These are phyloP conservation scores for Carposina sasakii DNA, from an alignment of 1,140 invertebrate genomes.

Conservation along the genomic window DNA sequence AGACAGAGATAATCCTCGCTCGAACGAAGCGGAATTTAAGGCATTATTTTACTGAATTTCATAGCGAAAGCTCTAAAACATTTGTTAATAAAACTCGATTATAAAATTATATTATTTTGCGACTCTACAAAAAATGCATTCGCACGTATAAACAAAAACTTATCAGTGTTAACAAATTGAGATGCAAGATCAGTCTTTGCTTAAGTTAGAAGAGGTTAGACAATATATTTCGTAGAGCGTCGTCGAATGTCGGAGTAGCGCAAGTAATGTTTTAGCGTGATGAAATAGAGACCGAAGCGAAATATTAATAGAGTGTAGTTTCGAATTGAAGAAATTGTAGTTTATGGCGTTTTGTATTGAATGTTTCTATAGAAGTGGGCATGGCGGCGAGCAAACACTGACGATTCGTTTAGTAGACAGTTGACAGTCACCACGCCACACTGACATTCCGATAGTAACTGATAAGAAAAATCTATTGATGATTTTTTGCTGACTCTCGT, in stretches of 20 bases:
- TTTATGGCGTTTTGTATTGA: conserved; percentile 7
- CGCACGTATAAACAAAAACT: conserved; percentile 29
- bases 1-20: conserved; percentile 50
- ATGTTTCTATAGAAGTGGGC: conserved; percentile 56
- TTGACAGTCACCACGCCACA: conserved; percentile 71
- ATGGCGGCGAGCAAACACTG: conserved; percentile 66
- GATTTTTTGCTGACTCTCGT: conserved; percentile 43
- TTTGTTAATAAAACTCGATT: too few relatives aligned
- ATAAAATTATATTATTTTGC: too few relatives aligned
- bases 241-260: not conserved
- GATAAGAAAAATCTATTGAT: conserved; percentile 67
- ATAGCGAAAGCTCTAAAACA: too few relatives aligned
- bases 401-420: conserved; percentile 71
- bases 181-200: conserved; percentile 32
- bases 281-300: not conserved
- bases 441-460: conserved; percentile 69
- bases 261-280: conserved; percentile 11
- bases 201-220: conserved; percentile 34
- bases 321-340: conserved; percentile 12
- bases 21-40: too few relatives aligned
- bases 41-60: too few relatives aligned
- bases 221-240: conserved; percentile 47
- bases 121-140: too few relatives aligned
- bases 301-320: conserved; percentile 2
- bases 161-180: conserved; percentile 30